These are phyloP conservation scores for Pipra filicauda DNA, from an alignment of 2,113 vertebrate species.

Conservation along the genomic window DNA sequence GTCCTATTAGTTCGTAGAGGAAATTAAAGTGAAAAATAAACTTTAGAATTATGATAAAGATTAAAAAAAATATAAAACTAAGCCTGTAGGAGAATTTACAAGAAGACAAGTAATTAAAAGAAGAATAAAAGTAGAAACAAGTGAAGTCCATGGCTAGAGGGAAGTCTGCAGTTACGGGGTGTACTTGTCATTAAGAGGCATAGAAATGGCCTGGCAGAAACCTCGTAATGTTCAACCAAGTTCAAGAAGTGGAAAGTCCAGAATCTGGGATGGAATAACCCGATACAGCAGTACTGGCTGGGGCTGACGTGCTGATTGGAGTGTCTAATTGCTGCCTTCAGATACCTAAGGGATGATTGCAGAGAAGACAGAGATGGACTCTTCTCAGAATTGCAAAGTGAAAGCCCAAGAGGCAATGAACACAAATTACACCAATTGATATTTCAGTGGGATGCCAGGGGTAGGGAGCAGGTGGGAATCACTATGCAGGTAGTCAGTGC, in stretches of 20 bases:
- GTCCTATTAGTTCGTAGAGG: not conserved
- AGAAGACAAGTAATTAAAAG: not conserved
- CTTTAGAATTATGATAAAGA: not conserved
- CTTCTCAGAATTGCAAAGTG: not conserved
- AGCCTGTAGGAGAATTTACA: not conserved
- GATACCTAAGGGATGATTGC: not conserved
- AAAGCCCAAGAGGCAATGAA: not conserved
- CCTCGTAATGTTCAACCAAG: not conserved
- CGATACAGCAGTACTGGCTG: not conserved
- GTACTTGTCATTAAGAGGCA: not conserved
- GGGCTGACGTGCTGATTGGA: not conserved
- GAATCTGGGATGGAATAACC: not conserved
- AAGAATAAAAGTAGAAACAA: not conserved
- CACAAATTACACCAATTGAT: not conserved
- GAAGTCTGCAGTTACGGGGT: not conserved
- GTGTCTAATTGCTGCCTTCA: not conserved
- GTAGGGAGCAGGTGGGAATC: not conserved
- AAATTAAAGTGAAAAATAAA: not conserved
- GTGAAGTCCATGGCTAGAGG: not conserved
- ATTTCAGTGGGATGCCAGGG: not conserved
- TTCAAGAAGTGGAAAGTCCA: not conserved
- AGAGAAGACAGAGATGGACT: not conserved
- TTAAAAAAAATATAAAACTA: not conserved
- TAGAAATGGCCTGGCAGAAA: not conserved
- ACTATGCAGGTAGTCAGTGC: not conserved